Percentiles rank a stretch among this genome's conserved stretches.
These are phyloP conservation scores for Mycetomoellerius zeteki DNA, from an alignment of 1,140 invertebrate genomes.

Conservation along the genomic window DNA sequence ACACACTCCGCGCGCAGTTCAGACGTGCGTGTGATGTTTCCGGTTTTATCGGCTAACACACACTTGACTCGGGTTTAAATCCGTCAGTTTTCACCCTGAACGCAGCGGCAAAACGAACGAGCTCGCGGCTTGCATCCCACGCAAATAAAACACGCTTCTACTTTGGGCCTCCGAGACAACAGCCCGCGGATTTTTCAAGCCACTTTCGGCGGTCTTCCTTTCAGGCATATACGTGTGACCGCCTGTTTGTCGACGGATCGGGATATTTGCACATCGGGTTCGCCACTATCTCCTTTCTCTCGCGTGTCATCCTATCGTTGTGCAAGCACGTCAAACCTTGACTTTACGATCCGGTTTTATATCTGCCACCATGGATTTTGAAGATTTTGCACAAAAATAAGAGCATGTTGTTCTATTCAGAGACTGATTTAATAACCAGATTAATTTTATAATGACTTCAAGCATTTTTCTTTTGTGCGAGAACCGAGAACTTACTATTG, in stretches of 20 bases:
- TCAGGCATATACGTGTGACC: constrained; percentile 70
- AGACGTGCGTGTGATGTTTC: constrained; percentile 74
- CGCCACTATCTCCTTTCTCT: constrained; percentile 56
- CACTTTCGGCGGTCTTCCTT: constrained; percentile 57
- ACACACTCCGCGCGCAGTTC: constrained; percentile 64
- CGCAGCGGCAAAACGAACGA: constrained; percentile 15
- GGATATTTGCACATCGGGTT: constrained; percentile 72
- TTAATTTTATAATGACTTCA: background rate
- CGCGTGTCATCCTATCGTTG: constrained; percentile 50
- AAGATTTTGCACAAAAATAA: background rate
- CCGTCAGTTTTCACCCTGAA: constrained; percentile 68
- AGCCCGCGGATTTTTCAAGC: constrained; percentile 60
- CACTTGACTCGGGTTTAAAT: constrained; percentile 77
- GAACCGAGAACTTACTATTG: constrained; percentile 8
- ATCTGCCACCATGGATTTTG: background rate
- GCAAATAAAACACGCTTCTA: constrained; percentile 68
- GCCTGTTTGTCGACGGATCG: constrained; percentile 76
- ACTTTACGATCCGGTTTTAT: constrained; percentile 36
- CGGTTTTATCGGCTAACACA: constrained; percentile 78
- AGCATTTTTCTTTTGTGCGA: background rate
- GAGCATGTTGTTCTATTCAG: background rate
- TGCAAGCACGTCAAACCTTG: constrained; percentile 65
- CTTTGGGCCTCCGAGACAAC: constrained; percentile 64
- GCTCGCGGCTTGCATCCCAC: constrained; percentile 33
- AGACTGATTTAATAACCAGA: background rate